phyloP scores from a whole-genome alignment of 1,140 invertebrate species.

The Neoseiulus cucumeris region DNA sequence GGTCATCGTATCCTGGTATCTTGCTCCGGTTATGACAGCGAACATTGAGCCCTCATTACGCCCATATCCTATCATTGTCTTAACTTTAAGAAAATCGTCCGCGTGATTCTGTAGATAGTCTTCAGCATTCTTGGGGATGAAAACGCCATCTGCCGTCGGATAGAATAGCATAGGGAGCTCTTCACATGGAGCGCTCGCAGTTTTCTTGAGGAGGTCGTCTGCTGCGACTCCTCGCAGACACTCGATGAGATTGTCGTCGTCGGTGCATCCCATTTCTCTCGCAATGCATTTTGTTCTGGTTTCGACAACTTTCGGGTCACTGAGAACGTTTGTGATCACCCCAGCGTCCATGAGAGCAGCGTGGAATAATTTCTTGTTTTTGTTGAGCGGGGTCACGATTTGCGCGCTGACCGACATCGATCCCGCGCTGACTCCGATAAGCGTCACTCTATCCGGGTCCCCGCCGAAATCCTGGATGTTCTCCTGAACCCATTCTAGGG shows the following conservation, averaged over 20 bases:
- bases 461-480: constrained; percentile 77
- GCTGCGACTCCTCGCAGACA: not conserved
- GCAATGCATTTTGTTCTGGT: not conserved
- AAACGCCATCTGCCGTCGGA: not conserved
- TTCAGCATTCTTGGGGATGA: not conserved
- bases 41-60: not conserved
- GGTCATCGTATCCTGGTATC: not conserved
- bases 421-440: constrained; percentile 80
- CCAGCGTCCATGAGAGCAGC: not conserved
- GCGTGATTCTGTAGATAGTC: not conserved
- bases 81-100: not conserved
- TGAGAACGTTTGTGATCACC: not conserved
- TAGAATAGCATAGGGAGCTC: not conserved
- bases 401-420: constrained; percentile 55
- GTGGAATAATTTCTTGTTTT: not conserved
- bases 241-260: not conserved
- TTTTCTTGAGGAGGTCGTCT: not conserved
- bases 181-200: not conserved
- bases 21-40: not conserved
- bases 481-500: constrained; percentile 73
- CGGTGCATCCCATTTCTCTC: not conserved
- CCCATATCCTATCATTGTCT: not conserved
- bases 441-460: constrained; percentile 66
- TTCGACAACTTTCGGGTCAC: not conserved
- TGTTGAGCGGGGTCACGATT: not conserved